Conservation (phyloP, 1,140 invertebrate genomes). For the Zophobas morio region DNA sequence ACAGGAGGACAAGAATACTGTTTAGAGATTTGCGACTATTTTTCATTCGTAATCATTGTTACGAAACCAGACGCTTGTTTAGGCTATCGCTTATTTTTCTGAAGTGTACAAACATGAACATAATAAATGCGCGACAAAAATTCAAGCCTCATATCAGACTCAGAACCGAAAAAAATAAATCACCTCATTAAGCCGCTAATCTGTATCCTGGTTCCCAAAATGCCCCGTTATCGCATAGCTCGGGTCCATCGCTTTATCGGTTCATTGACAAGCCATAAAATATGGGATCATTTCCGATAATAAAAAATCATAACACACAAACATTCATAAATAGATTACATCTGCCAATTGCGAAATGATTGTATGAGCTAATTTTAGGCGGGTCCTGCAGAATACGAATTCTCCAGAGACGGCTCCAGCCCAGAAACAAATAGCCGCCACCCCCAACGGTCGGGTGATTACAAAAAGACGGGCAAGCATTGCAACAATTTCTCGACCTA, state of each 20-base stretch:
- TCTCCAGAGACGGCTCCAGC: conserved; percentile 39
- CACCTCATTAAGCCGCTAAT: background rate
- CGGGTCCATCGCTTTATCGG: background rate
- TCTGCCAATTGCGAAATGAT: conserved; percentile 18
- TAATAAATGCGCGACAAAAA: too few species aligned
- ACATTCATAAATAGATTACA: conserved; percentile 28
- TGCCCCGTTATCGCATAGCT: conserved; percentile 14
- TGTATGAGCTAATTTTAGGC: conserved; percentile 52
- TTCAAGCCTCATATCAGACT: too few species aligned
- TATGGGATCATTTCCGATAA: conserved; percentile 12
- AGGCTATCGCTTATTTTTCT: too few species aligned
- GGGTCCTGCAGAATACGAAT: conserved; percentile 61
- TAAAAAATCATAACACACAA: conserved; percentile 28
- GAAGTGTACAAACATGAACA: too few species aligned
- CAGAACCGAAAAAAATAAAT: background rate
- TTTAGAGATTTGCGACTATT: too few species aligned
- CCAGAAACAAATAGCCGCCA: conserved; percentile 37
- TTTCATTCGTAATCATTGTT: too few species aligned
- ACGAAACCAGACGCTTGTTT: too few species aligned
- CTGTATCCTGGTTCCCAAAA: conserved; percentile 19
- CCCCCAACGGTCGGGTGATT: conserved; percentile 47
- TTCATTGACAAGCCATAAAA: conserved; percentile 10
- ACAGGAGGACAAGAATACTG: too few species aligned
- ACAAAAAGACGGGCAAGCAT: conserved; percentile 64
- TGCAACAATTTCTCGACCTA: conserved; percentile 59